Evolutionary conservation across 2,797 vertebrate species (phyloP).

Genomic region (Netta rufina): DNA sequence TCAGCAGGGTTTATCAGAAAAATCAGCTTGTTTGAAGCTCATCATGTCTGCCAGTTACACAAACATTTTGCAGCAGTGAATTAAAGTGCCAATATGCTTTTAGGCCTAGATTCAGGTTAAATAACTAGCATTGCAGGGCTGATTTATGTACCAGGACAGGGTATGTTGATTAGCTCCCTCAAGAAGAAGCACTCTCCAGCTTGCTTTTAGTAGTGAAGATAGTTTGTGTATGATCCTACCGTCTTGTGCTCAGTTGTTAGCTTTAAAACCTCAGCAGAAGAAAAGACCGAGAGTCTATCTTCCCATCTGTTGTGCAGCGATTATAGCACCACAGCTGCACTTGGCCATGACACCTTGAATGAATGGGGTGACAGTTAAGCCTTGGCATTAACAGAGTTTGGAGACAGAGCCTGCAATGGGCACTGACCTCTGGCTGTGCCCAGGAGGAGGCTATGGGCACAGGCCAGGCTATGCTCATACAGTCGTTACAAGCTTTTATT

Average conservation of each 20-base stretch:
- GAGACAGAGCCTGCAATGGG: neutral
- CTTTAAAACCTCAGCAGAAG: neutral
- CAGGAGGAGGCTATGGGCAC: neutral
- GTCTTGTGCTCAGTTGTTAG: neutral
- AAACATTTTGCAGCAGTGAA: neutral
- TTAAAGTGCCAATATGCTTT: neutral
- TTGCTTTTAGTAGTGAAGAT: neutral
- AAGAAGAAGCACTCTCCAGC: neutral
- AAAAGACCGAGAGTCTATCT: neutral
- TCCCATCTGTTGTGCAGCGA: neutral
- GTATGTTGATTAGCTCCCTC: neutral
- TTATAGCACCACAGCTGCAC: fast-evolving
- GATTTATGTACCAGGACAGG: neutral
- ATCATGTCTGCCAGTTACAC: neutral
- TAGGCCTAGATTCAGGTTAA: neutral
- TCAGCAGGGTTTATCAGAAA: neutral
- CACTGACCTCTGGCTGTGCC: neutral
- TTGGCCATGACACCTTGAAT: neutral
- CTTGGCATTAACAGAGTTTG: neutral
- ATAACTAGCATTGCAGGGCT: neutral
- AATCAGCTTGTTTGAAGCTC: neutral
- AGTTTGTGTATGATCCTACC: neutral
- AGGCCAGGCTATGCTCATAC: neutral
- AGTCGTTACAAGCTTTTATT: neutral
- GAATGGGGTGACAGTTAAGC: neutral